Conservation (phyloP, 2,797 vertebrate genomes). For the Carcharodon carcharias region DNA sequence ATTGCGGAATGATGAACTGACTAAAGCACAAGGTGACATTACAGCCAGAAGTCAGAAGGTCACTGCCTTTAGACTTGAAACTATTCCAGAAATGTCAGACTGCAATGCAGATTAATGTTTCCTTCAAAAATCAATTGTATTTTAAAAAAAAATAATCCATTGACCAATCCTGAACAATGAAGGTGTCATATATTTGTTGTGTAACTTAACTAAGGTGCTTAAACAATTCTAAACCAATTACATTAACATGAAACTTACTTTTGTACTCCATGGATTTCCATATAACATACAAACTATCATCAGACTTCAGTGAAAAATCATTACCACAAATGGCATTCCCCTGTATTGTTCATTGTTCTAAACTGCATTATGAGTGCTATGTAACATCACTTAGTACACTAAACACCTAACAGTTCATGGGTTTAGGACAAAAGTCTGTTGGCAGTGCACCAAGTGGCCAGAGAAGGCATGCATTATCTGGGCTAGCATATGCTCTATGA, state of each 20-base stretch:
- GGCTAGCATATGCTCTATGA: conserved; percentile 49
- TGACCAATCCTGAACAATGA: background rate
- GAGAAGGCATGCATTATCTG: conserved; percentile 42
- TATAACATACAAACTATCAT: background rate
- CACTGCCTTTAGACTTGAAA: background rate
- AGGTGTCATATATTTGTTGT: background rate
- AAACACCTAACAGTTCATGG: background rate
- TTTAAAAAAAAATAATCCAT: background rate
- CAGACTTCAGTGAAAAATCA: background rate
- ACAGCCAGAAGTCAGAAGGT: conserved; percentile 11
- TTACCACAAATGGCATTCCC: background rate
- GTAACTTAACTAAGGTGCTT: background rate
- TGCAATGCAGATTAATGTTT: background rate
- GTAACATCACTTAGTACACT: background rate
- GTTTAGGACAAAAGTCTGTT: background rate
- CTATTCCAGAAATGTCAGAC: background rate
- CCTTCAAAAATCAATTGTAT: background rate
- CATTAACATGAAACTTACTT: background rate
- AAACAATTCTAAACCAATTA: background rate
- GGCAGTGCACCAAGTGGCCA: background rate
- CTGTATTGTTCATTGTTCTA: background rate
- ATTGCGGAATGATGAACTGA: background rate
- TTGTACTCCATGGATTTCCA: background rate
- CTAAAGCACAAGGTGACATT: conserved; percentile 6
- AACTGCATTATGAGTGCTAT: background rate